These are phyloP conservation scores for Matsumurasca onukii DNA, from an alignment of 1,140 invertebrate genomes.

Conservation along the genomic window DNA sequence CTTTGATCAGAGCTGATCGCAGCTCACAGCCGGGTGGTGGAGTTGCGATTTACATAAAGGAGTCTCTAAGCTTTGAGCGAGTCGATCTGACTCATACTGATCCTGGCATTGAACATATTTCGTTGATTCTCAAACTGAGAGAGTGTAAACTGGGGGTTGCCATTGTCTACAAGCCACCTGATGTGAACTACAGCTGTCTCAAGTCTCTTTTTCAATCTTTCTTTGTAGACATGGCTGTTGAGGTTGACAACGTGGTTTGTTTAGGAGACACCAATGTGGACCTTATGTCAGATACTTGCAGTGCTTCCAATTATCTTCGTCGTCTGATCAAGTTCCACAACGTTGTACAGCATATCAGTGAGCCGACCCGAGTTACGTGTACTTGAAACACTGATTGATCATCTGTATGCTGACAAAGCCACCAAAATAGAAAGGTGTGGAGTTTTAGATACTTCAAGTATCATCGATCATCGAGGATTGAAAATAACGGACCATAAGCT, in stretches of 20 bases:
- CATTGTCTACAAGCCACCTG: background rate
- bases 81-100: background rate
- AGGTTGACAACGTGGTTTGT: background rate
- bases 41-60: background rate
- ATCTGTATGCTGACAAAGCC: background rate
- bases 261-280: slow-evolving; percentile 16
- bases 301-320: background rate
- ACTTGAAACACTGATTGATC: background rate
- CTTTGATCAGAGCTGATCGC: background rate
- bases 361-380: background rate
- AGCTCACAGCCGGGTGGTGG: background rate
- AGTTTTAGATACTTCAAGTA: background rate
- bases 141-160: background rate
- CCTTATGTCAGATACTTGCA: background rate
- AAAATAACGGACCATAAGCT: slow-evolving; percentile 10
- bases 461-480: background rate
- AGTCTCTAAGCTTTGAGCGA: background rate
- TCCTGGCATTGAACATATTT: background rate
- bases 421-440: background rate
- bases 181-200: background rate
- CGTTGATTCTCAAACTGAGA: background rate
- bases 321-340: background rate
- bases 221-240: background rate
- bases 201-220: background rate
- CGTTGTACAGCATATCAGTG: background rate